These are phyloP conservation scores for Piprites chloris DNA, from an alignment of 2,113 vertebrate genomes.

Conservation along the genomic window DNA sequence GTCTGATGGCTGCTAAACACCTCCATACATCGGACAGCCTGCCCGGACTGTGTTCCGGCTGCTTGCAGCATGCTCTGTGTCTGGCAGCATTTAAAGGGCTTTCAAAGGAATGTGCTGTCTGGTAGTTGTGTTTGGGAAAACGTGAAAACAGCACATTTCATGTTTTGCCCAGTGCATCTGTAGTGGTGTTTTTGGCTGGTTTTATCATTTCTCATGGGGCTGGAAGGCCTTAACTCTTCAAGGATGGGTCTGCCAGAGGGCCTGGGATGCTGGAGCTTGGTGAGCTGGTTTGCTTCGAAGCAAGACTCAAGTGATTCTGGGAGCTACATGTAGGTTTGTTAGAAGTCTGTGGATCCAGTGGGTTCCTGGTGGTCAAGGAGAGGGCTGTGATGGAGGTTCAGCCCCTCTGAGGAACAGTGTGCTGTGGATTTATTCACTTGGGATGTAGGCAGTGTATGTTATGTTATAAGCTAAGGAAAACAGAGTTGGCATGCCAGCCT, in stretches of 20 bases:
- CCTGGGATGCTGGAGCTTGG: not conserved
- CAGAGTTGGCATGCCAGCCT: fast-evolving
- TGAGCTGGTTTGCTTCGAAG: not conserved
- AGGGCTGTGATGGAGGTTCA: not conserved
- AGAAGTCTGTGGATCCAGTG: not conserved
- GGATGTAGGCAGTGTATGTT: fast-evolving
- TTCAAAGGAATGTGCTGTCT: not conserved
- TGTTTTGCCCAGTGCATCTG: not conserved
- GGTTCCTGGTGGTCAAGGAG: not conserved
- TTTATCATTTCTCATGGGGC: not conserved
- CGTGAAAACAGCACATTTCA: not conserved
- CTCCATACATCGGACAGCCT: not conserved
- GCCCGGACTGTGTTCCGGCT: fast-evolving
- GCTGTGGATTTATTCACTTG: not conserved
- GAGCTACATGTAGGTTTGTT: not conserved
- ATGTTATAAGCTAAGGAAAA: not conserved
- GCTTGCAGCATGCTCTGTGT: not conserved
- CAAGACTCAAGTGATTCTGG: not conserved
- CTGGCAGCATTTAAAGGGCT: not conserved
- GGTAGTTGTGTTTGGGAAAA: not conserved
- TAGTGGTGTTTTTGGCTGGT: not conserved
- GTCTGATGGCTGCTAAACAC: not conserved
- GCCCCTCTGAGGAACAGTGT: fast-evolving
- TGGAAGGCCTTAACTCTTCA: not conserved
- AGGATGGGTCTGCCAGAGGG: not conserved